phyloP scores from a whole-genome alignment of 2,113 vertebrate species.

The Microtus pennsylvanicus region DNA sequence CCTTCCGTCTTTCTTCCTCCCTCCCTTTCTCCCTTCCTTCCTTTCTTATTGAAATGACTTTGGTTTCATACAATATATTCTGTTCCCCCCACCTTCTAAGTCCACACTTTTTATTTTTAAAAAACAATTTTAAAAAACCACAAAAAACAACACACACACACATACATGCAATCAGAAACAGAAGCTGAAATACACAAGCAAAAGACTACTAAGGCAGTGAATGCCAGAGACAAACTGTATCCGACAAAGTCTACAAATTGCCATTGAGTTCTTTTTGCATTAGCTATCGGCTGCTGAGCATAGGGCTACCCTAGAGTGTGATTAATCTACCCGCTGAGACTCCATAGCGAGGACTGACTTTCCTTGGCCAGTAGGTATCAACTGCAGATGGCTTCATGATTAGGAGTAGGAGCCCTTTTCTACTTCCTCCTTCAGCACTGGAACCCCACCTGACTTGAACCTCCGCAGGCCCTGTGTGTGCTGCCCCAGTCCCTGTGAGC shows the following conservation, averaged over 20 bases:
- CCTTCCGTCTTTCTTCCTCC: rapidly evolving
- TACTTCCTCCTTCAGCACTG: not conserved
- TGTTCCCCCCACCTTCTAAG: not conserved
- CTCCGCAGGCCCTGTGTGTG: too few relatives aligned
- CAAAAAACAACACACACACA: not conserved
- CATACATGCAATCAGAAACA: not conserved
- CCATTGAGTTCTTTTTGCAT: not conserved
- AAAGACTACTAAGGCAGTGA: not conserved
- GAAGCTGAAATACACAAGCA: not conserved
- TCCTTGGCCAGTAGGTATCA: not conserved
- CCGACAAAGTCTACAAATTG: too few relatives aligned
- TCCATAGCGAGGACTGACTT: too few relatives aligned
- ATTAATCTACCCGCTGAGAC: not conserved
- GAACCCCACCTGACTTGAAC: not conserved
- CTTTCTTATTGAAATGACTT: not conserved
- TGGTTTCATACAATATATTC: not conserved
- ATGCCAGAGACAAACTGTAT: not conserved
- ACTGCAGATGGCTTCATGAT: not conserved
- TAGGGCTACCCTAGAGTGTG: too few relatives aligned
- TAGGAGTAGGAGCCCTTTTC: not conserved
- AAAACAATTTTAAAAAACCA: not conserved
- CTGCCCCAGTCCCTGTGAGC: not conserved
- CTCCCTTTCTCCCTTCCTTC: not conserved
- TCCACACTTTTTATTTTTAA: not conserved
- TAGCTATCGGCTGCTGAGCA: not conserved